A percentile compares a stretch with the other conserved stretches of the same genome.
These are phyloP conservation scores for Habrosyne pyritoides DNA, from an alignment of 2,888 invertebrate genomes.

Conservation along the genomic window DNA sequence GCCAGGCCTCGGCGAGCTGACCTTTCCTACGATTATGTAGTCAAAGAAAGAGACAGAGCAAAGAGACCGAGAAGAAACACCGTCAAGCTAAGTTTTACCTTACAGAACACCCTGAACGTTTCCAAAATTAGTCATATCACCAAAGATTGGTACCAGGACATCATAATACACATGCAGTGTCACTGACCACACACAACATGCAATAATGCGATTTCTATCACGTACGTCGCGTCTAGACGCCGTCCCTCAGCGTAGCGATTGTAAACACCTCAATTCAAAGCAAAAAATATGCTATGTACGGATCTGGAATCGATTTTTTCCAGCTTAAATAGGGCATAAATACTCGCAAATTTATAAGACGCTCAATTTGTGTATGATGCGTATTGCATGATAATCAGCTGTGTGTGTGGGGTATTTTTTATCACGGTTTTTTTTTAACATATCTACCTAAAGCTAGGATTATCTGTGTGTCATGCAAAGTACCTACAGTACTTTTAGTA, in stretches of 20 bases:
- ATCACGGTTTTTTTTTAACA: too few species aligned
- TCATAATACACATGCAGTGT: constrained; percentile 21
- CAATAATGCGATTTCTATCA: constrained; percentile 33
- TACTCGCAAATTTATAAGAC: neutral
- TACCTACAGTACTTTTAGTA: too few species aligned
- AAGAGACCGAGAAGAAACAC: too few species aligned
- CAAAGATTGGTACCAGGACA: neutral
- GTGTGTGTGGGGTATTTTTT: neutral
- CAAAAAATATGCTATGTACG: neutral
- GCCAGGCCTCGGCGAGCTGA: too few species aligned
- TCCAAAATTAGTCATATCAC: constrained; percentile 9
- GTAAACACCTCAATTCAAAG: constrained; percentile 31
- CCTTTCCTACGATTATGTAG: too few species aligned
- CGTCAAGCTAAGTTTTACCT: too few species aligned
- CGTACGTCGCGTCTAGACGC: constrained; percentile 34
- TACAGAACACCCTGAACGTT: constrained; percentile 12
- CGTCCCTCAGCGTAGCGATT: constrained; percentile 23
- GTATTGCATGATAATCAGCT: neutral
- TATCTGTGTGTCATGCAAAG: too few species aligned
- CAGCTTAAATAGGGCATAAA: neutral
- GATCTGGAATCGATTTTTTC: neutral
- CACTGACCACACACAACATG: constrained; percentile 40
- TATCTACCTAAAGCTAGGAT: too few species aligned
- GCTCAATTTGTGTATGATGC: neutral
- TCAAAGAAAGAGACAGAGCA: too few species aligned